Percentiles rank a stretch among this genome's conserved stretches.
Conservation (phyloP, 2,113 vertebrate genomes). For the Labrus mixtus region DNA sequence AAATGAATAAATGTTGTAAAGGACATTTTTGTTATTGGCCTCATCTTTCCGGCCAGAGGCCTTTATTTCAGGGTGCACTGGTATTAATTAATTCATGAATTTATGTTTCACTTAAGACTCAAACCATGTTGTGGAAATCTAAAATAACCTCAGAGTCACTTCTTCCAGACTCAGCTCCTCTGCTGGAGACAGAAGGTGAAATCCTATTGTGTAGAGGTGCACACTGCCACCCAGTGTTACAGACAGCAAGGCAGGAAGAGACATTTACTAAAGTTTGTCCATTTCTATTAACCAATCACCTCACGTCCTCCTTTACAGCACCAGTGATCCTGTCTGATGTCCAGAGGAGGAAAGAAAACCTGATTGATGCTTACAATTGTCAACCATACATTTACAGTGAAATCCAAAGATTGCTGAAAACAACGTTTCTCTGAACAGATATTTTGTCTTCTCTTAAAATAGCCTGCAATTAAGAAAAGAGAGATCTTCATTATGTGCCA, state of each 20-base stretch:
- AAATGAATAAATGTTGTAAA: too few species aligned
- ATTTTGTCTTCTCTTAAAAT: neutral
- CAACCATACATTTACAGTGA: neutral
- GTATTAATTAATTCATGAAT: too few species aligned
- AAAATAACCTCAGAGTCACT: constrained; percentile 19
- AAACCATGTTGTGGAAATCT: neutral
- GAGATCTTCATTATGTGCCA: neutral
- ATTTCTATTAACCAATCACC: neutral
- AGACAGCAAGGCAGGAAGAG: constrained; percentile 44
- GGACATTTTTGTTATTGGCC: too few species aligned
- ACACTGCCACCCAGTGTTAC: constrained; percentile 83
- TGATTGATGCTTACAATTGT: neutral
- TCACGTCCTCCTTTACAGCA: neutral
- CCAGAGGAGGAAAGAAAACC: neutral
- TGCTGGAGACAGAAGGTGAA: constrained; percentile 56
- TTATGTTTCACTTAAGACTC: constrained; percentile 9
- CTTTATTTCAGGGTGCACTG: too few species aligned
- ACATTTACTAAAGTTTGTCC: constrained; percentile 27
- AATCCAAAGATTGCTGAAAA: neutral
- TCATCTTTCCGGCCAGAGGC: too few species aligned
- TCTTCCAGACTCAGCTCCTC: constrained; percentile 30
- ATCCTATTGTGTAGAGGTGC: constrained; percentile 69
- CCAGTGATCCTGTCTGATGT: constrained; percentile 1
- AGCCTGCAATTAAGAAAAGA: neutral
- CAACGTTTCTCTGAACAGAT: neutral